phyloP scores from a whole-genome alignment of 2,888 invertebrate species.

The Limnephilus marmoratus region DNA sequence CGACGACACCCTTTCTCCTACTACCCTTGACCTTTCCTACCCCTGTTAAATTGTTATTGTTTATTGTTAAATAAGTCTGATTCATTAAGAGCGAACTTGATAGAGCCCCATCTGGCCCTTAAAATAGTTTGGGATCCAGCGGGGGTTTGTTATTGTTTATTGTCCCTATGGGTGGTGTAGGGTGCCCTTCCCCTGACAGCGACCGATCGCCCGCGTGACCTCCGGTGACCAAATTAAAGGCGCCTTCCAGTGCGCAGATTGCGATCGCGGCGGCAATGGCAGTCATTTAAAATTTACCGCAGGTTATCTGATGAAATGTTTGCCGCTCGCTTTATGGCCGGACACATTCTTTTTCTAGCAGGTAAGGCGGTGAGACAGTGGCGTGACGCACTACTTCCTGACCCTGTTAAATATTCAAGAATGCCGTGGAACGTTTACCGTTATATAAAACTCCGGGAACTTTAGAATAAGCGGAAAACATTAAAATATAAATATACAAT shows the following conservation, averaged over 20 bases:
- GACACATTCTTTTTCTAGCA: constrained; percentile 36
- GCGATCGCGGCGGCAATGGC: constrained; percentile 38
- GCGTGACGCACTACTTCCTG: not conserved
- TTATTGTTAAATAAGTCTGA: no score
- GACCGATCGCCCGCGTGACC: constrained; percentile 36
- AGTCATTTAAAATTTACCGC: constrained; percentile 55
- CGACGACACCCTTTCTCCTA: not conserved
- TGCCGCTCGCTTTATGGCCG: constrained; percentile 44
- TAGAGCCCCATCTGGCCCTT: not conserved
- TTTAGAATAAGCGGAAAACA: no score
- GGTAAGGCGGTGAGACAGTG: constrained; percentile 7
- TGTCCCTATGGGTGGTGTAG: not conserved
- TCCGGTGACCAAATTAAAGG: constrained; percentile 8
- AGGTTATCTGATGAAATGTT: constrained; percentile 51
- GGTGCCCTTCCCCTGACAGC: not conserved
- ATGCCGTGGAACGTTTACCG: not conserved
- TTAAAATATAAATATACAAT: no score
- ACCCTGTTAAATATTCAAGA: not conserved
- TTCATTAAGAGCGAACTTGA: not conserved
- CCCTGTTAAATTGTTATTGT: not conserved
- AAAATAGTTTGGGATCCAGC: no score
- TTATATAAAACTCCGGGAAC: not conserved
- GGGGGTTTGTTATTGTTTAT: not conserved
- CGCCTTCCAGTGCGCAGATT: constrained; percentile 13
- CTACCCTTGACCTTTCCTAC: not conserved